Percentiles rank a stretch among this genome's conserved stretches.
phyloP scores from a whole-genome alignment of 2,888 invertebrate genomes.

The Orchesella flavescens region DNA sequence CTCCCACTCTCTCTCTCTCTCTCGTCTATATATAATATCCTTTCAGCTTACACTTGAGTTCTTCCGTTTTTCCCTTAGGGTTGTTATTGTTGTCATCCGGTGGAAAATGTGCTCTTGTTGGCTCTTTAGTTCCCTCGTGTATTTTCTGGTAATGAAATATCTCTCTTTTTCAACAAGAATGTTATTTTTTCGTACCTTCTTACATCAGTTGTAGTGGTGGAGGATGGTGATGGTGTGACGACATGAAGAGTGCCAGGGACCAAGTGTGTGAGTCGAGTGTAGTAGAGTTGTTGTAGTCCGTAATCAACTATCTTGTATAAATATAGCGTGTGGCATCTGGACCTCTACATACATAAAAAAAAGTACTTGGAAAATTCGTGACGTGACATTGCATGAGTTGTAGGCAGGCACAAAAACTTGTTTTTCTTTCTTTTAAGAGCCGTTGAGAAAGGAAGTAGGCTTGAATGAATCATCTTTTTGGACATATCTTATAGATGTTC shows the following conservation, averaged over 20 bases:
- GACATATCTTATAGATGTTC: slow-evolving; percentile 11
- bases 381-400: neutral
- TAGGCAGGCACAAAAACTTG: neutral
- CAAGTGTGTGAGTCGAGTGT: neutral
- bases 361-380: neutral
- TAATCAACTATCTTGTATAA: slow-evolving; percentile 11
- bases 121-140: slow-evolving; percentile 17
- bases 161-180: slow-evolving; percentile 3
- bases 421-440: neutral
- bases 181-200: neutral
- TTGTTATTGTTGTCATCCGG: slow-evolving; percentile 56
- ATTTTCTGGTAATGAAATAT: slow-evolving; percentile 46
- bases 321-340: neutral
- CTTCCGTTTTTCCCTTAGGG: slow-evolving; percentile 35
- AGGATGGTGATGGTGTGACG: neutral
- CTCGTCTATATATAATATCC: neutral
- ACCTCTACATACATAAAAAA: neutral
- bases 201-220: neutral
- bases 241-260: neutral
- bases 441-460: slow-evolving; percentile 27
- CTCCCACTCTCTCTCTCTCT: too few relatives aligned
- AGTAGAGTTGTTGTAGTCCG: neutral
- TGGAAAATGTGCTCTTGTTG: slow-evolving; percentile 33
- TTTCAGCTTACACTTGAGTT: slow-evolving; percentile 28
- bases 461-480: slow-evolving; percentile 24